Conservation (phyloP, 2,113 vertebrate species). For the Boulengeromyrus knoepffleri region DNA sequence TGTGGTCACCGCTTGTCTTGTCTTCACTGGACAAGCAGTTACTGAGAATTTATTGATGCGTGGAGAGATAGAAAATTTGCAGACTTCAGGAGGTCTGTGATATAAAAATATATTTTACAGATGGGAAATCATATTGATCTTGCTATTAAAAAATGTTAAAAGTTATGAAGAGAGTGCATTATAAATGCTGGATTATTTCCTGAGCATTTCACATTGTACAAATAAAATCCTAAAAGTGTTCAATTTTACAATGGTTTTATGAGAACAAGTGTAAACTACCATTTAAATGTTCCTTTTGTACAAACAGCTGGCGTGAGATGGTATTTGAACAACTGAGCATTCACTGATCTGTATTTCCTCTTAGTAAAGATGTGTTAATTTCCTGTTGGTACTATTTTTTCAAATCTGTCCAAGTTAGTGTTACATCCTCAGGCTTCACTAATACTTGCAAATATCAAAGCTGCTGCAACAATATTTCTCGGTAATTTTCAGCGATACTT, state of each 20-base stretch:
- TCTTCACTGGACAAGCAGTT: neutral
- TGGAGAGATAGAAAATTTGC: neutral
- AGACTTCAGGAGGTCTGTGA: neutral
- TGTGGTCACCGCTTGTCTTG: neutral
- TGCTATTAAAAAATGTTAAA: neutral
- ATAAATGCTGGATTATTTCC: neutral
- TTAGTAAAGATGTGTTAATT: neutral
- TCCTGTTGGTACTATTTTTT: neutral
- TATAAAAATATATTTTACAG: neutral
- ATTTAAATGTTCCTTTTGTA: neutral
- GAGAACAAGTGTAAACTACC: neutral
- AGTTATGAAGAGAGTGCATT: neutral
- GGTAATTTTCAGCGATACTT: neutral
- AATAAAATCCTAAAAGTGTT: neutral
- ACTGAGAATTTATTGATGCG: neutral
- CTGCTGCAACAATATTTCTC: neutral
- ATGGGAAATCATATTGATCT: neutral
- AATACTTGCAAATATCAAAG: neutral
- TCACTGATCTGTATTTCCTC: neutral
- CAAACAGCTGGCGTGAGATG: neutral
- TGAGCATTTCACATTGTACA: neutral
- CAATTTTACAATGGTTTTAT: neutral
- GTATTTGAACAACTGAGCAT: neutral
- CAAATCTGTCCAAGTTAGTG: neutral
- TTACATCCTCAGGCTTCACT: neutral